Evolutionary conservation across 2,113 vertebrate genomes (phyloP).

Genomic region (Sciurus niger): DNA sequence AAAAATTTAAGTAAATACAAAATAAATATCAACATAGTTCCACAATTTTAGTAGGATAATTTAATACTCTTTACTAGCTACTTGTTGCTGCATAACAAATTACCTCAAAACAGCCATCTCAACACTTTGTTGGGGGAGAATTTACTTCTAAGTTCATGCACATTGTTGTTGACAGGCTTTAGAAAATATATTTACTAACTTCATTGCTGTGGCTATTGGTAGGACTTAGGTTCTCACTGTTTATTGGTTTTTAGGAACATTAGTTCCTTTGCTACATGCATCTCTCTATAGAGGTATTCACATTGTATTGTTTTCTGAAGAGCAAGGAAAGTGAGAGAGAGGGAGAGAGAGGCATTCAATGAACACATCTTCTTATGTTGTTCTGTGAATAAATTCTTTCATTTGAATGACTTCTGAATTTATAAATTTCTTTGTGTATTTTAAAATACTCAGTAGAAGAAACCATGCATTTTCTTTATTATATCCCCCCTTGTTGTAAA

Average conservation of each 20-base stretch:
- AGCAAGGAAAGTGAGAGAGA: background rate
- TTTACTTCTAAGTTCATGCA: background rate
- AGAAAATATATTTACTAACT: background rate
- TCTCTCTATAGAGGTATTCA: background rate
- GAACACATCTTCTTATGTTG: background rate
- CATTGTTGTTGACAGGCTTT: background rate
- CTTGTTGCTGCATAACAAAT: background rate
- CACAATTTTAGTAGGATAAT: background rate
- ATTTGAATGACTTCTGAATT: background rate
- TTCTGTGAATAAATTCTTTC: background rate
- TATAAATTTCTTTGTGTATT: background rate
- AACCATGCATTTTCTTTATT: background rate
- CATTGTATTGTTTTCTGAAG: background rate
- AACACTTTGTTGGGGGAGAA: background rate
- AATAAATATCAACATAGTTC: conserved; percentile 26
- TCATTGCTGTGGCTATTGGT: background rate
- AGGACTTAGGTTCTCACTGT: background rate
- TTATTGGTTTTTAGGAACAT: background rate
- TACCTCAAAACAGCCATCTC: background rate
- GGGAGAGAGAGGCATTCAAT: no score
- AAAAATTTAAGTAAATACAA: background rate
- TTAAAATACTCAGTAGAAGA: background rate
- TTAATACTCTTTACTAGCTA: background rate
- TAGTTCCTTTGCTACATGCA: background rate
- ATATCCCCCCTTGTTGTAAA: background rate